Base-by-base conservation (phyloP, 2,113 vertebrate genomes). In the Cololabis saira region DNA sequence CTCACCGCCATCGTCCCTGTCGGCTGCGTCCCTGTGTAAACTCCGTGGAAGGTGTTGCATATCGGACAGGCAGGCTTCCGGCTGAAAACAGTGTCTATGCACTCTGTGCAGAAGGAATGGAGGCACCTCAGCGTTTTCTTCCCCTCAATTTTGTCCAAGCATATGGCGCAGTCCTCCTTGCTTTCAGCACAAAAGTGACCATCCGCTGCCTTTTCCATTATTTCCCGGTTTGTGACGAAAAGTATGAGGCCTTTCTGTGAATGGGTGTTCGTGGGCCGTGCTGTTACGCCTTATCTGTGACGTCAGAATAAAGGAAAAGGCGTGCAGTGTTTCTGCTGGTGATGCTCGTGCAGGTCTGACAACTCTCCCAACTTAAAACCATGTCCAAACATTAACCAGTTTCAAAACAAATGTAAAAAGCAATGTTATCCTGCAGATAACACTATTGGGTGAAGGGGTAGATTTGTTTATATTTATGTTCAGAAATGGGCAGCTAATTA, bases 21-120 rank as follows among this genome's bases (percentile, higher is more conserved):
- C 49, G 80, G 84, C 64, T 89, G 89, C 0, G 47, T 83, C 3
- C 84, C 78, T 1, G 12, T 61, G 78, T 88, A 76, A 14, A 77
- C 52, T 2, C 84, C 86, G 67, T 86, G 33, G 52, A 59, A 86
- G 12, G 75, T 83, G 74, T 87, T 84, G 58, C 87, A 89, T 47
- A 86, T 51, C 16, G 89, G 83, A 65, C 85, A 89, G 0, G 83
- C 83, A 0, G 85, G 86, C 5, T 85, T 87, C 0, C 41, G 44
- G n/a, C 19, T 76, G 45, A 89, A 90, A 0, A 80, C 55, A 0
- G 54, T 43, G 24, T 89, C 80, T 21, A 88, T 74, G 15, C 86
- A 91, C 1, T 53, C 60, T 0, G 76, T 49, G 67, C 87, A 89
- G 12, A 87, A 90, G 0, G 80, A 83, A 49, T 89, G 81, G 2